Evolutionary conservation across 2,113 vertebrate species (phyloP), one percentile per base, ranked within the genome.

Genomic region (Oreotrochilus melanogaster): DNA sequence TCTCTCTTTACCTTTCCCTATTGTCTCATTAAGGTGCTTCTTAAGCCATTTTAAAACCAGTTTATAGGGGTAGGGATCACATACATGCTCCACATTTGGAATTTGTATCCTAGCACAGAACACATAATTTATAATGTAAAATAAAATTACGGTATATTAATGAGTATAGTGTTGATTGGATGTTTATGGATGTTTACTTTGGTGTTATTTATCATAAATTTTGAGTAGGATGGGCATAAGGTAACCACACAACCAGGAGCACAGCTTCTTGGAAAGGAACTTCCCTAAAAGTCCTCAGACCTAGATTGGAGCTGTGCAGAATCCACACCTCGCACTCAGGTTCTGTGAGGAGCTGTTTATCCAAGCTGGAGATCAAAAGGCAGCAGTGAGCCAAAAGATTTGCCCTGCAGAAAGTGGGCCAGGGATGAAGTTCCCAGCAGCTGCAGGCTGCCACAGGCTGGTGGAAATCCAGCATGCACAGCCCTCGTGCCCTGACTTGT

Each of bases 321-420:
- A 83, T 47, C 25, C 43, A 22, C 0, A 1, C 11, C 35, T 53
- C 22, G 14, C 0, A 0, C 54, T 74, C 53, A 8, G 53, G 37
- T 65, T 65, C 19, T 4, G 1, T 18, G 5, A 30, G 1, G 11
- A 50, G 6, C 6, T 37, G 42, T 54, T 89, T 79, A 95, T 81
- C 25, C 39, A 56, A 60, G 60, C 16, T 71, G 50, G 66, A 89
- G 70, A n/a, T 64, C 48, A 57, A 85, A 87, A 92, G 24, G 39
- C 27, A 85, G 10, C 48, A 84, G 39, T 9, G 19, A 79, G 23
- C 24, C 62, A 50, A 39, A 85, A 35, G 33, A 22, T 82, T 62
- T 91, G 37, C 47, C 69, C 65, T 64, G 43, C 61, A 78, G 80
- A 50, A 74, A 71, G 33, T 7, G 10, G 21, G 43, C 21, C 30